Evolutionary conservation across 2,797 vertebrate species (phyloP).

Genomic region (Prionace glauca): DNA sequence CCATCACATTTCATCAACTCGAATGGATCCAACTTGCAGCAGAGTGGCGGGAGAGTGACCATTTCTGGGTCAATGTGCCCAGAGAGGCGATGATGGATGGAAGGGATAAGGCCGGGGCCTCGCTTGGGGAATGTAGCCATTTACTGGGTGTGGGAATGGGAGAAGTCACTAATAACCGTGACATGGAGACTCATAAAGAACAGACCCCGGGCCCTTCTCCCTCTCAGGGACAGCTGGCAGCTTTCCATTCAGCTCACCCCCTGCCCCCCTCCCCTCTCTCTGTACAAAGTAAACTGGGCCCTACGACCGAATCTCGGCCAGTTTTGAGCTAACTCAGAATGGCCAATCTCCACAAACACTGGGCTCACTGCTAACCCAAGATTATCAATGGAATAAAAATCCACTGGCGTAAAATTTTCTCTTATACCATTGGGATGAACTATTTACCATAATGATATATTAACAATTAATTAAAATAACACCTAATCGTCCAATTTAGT

Average conservation of each 20-base stretch:
- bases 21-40: not conserved
- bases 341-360: not conserved
- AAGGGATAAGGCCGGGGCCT: not conserved
- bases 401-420: not conserved
- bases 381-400: not conserved
- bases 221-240: not conserved
- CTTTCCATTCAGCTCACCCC: not conserved
- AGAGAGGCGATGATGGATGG: conserved; percentile 10
- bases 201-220: not conserved
- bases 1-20: not conserved
- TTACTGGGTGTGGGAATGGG: not conserved
- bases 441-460: no score
- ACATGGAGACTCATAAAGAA: not conserved
- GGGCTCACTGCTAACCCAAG: not conserved
- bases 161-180: conserved; percentile 5
- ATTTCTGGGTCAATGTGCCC: not conserved
- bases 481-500: not conserved
- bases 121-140: not conserved
- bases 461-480: not conserved
- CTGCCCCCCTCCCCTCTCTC: no score
- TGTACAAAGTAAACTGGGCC: not conserved
- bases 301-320: not conserved
- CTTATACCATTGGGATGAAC: not conserved
- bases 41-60: not conserved
- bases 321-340: not conserved